Base-by-base conservation (phyloP, 2,888 invertebrate species). In the Chrysomela aeneicollis region DNA sequence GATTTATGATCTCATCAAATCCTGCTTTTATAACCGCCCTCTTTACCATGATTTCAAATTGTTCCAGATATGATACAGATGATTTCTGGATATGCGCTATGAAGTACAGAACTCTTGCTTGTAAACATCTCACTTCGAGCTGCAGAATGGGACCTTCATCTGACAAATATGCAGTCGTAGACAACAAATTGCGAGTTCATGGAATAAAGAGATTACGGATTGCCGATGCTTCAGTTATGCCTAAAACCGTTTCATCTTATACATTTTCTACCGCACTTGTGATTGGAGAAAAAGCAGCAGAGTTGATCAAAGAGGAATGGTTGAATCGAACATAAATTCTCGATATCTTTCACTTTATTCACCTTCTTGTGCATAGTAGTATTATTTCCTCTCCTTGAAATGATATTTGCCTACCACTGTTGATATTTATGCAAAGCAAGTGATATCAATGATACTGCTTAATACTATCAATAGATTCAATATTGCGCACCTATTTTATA, bases 71-170 rank as follows among this genome's bases (percentile, higher is more conserved):
- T 59, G 85, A 87, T 6, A 84, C 86, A 0, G 90, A 92, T 71
- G 88, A 88, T n/a, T 94, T 88, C 81, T 92, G 93, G 89, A 87
- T 85, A 63, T 94, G 94, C 76, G 87, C 91, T 0, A 86, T 91
- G 0, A 85, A 84, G 64, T 86, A 88, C 63, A 85, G 89, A 59
- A 93, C 93, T 0, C 92, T 90, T 0, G 91, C 93, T 0, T 92
- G 93, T 82, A 93, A 93, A 79, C 93, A 93, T 79, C 93, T 93
- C 81, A 90, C 89, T 0, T 93, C 93, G 6, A 90, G 92, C 0
- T 91, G 91, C 78, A 92, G 92, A 85, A 93, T 94, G 92, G 93
- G 93, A 0, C 89, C 92, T 0, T 73, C 79, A 0, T 82, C 82
- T 0, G 93, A 93, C 79, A 88, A 87, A 0, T 85, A 89, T 85